Base-by-base conservation (phyloP, 2,888 invertebrate genomes). In the Anodontia alba region DNA sequence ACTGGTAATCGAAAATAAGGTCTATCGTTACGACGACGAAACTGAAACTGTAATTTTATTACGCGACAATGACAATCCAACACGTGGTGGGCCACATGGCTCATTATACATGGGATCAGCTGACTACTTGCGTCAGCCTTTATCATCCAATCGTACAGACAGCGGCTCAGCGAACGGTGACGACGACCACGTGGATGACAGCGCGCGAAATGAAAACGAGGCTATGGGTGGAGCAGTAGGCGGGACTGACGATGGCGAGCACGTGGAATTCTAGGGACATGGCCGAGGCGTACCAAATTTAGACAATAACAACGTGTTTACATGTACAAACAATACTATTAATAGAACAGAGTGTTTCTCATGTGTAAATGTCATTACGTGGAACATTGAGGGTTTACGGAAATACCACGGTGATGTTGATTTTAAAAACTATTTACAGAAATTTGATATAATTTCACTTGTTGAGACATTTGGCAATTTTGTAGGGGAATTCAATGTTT, bases 361-460 rank as follows among this genome's bases (percentile, higher is more conserved):
- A 15, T 38, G 20, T 0, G 33, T 72, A 26, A 72, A 72, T 26
- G 33, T 72, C 23, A n/a, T 72, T 23, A 72, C 54, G 12, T 57
- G 72, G 72, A 57, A 72, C 42, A 72, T 72, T 33, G 72, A 29
- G n/a, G 72, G 72, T 10, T 26, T 72, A 72, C 51, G 29, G n/a
- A 72, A 72, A 57, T 54, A 72, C 31, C 7, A 33, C 26, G 36
- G 36, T 54, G 46, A 72, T 36, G 33, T 36, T 10, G 57, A 57
- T 17, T 36, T 72, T 20, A 72, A 36, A 57, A 26, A 38, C 7
- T 54, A 54, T 72, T 72, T 72, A 72, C 51, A 57, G 29, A 23
- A 33, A 7, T 77, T 77, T 72, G 76, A 71, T 72, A 71, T 77
- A 8, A 72, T 71, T 33, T 62, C 71, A 36, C 26, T 77, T 8